These are phyloP conservation scores for Labroides dimidiatus DNA, from an alignment of 2,797 vertebrate genomes.

Conservation along the genomic window DNA sequence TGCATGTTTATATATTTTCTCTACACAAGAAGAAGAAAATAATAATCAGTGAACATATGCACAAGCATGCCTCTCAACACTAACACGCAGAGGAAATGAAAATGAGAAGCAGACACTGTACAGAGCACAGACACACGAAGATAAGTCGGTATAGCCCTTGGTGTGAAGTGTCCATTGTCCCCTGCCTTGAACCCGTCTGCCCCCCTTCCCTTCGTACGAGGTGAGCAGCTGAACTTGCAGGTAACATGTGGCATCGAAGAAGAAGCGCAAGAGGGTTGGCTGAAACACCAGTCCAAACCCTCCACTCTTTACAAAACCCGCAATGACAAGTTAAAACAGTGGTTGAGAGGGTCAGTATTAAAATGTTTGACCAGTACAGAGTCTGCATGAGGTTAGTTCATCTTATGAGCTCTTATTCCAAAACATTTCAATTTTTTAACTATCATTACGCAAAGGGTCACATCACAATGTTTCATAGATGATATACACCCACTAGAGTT, in stretches of 20 bases:
- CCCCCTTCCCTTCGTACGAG: conserved; percentile 44
- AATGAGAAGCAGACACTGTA: conserved; percentile 74
- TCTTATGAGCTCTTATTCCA: conserved; percentile 25
- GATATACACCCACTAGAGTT: conserved; percentile 61
- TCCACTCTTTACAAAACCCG: conserved; percentile 26
- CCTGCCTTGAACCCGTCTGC: conserved; percentile 20
- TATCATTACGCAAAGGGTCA: conserved; percentile 52
- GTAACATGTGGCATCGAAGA: conserved; percentile 42
- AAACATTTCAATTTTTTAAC: not conserved
- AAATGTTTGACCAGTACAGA: conserved; percentile 21
- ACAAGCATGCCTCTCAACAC: conserved; percentile 67
- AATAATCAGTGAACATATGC: conserved; percentile 24
- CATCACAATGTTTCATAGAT: conserved; percentile 68
- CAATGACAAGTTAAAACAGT: conserved; percentile 33
- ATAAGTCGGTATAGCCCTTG: conserved; percentile 86
- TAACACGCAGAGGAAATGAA: conserved; percentile 53
- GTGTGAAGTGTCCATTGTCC: conserved; percentile 78
- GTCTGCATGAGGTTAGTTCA: conserved; percentile 30
- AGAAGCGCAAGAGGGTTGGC: conserved; percentile 7
- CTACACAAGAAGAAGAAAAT: conserved; percentile 37
- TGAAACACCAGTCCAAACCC: conserved; percentile 19
- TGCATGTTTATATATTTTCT: conserved; percentile 54
- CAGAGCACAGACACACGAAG: conserved; percentile 81
- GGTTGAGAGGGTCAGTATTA: conserved; percentile 25
- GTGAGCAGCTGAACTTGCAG: conserved; percentile 72